Conservation (phyloP, 2,888 invertebrate genomes). For the Amphiduros pacificus region DNA sequence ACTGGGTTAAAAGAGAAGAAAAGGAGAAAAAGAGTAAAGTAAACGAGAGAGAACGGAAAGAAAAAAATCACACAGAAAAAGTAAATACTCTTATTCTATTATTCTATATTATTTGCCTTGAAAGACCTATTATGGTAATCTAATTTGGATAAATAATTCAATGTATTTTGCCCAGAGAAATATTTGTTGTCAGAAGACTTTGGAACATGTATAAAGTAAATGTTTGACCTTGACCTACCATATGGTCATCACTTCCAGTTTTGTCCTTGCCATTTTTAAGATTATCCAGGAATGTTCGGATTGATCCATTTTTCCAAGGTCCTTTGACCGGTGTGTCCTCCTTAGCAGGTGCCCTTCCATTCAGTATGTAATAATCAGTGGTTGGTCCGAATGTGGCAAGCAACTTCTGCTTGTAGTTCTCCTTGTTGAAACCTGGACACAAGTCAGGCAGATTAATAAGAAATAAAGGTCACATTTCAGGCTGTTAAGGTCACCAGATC, state of each 20-base stretch:
- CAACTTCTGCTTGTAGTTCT: constrained; percentile 2
- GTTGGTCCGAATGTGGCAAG: background rate
- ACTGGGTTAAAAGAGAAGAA: background rate
- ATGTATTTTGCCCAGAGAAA: too few relatives aligned
- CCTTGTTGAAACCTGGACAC: constrained; percentile 6
- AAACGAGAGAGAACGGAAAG: background rate
- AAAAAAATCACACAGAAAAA: too few relatives aligned
- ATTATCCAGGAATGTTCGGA: background rate
- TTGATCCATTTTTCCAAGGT: constrained; percentile 6
- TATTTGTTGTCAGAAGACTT: too few relatives aligned
- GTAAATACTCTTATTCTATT: too few relatives aligned
- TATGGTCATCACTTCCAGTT: background rate
- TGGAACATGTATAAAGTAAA: too few relatives aligned
- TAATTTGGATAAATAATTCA: too few relatives aligned
- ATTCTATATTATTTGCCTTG: too few relatives aligned
- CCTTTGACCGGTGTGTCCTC: background rate
- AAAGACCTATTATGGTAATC: too few relatives aligned
- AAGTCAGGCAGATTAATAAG: background rate
- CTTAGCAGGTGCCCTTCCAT: background rate
- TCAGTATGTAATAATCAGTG: background rate
- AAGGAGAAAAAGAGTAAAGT: background rate
- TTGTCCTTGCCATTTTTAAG: background rate
- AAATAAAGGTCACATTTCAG: too few relatives aligned
- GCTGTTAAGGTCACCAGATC: too few relatives aligned
- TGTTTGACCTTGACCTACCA: background rate